Conservation (phyloP, 64 coral and sea anemone genomes). For the Dendrophyllia cribrosa region DNA sequence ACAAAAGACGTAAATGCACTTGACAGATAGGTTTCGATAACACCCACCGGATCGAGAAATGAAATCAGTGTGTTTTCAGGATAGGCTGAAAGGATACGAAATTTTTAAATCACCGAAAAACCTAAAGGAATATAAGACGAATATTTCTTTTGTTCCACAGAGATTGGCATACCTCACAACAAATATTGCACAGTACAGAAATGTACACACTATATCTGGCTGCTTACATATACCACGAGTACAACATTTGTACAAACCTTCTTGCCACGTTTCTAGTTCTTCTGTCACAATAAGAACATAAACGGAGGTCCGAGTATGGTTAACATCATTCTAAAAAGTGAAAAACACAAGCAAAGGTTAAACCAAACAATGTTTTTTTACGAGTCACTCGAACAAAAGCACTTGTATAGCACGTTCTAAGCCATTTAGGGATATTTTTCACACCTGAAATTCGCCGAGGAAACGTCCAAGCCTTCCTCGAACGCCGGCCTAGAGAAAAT, state of each 20-base stretch:
- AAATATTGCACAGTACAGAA: neutral
- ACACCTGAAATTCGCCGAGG: slow-evolving; percentile 91
- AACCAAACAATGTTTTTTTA: neutral
- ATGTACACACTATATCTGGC: neutral
- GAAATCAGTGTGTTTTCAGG: no score
- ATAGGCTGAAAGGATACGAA: neutral
- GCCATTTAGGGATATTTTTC: neutral
- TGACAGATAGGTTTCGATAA: neutral
- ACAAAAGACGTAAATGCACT: neutral
- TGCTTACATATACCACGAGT: no score
- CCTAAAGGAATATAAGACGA: no score
- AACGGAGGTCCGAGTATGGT: slow-evolving; percentile 73
- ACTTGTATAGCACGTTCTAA: neutral
- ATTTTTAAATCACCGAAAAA: no score
- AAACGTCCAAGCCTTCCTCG: slow-evolving; percentile 88
- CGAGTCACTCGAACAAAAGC: neutral
- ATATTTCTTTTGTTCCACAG: neutral
- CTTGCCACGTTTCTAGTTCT: slow-evolving; percentile 84
- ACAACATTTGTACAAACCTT: neutral
- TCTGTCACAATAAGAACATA: slow-evolving; percentile 93
- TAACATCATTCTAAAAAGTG: slow-evolving; percentile 82
- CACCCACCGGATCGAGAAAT: no score
- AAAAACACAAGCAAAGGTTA: neutral
- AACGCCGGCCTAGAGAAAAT: slow-evolving; percentile 79
- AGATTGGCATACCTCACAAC: no score